A percentile compares a stretch with the other conserved stretches of the same genome.
phyloP scores from a whole-genome alignment of 2,888 invertebrate genomes.

The Malthinus seriepunctatus region DNA sequence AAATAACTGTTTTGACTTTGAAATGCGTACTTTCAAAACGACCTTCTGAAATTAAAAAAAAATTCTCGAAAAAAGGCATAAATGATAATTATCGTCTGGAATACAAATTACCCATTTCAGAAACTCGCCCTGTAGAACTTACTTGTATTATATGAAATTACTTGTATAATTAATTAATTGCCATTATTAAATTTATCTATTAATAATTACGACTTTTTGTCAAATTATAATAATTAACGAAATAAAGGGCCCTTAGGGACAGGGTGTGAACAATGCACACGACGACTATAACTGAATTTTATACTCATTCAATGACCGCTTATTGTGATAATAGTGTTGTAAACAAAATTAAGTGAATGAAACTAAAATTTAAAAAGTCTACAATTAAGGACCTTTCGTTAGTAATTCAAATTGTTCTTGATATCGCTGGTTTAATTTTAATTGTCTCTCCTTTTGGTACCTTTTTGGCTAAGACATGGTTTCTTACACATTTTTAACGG shows the following conservation, averaged over 20 bases:
- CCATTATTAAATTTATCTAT: too few species aligned
- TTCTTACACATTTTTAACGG: background rate
- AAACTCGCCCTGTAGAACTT: too few species aligned
- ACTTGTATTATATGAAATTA: too few species aligned
- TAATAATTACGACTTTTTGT: background rate
- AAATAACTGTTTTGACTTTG: too few species aligned
- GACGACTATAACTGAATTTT: background rate
- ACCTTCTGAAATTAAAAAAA: too few species aligned
- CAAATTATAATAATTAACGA: background rate
- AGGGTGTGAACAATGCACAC: conserved; percentile 2
- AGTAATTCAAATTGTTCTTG: background rate
- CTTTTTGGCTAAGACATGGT: background rate
- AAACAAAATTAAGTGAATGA: background rate
- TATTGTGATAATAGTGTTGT: background rate
- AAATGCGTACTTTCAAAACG: too few species aligned
- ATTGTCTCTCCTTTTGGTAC: background rate
- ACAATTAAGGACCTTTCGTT: background rate
- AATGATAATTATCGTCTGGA: too few species aligned
- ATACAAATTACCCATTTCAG: too few species aligned
- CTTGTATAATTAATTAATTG: too few species aligned
- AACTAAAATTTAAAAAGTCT: background rate
- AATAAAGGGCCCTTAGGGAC: background rate
- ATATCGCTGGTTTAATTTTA: background rate
- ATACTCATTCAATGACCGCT: background rate
- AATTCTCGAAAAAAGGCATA: too few species aligned